A percentile compares a stretch with the other conserved stretches of the same genome.
These are phyloP conservation scores for Columbina picui DNA, from an alignment of 2,113 vertebrate species.

Conservation along the genomic window DNA sequence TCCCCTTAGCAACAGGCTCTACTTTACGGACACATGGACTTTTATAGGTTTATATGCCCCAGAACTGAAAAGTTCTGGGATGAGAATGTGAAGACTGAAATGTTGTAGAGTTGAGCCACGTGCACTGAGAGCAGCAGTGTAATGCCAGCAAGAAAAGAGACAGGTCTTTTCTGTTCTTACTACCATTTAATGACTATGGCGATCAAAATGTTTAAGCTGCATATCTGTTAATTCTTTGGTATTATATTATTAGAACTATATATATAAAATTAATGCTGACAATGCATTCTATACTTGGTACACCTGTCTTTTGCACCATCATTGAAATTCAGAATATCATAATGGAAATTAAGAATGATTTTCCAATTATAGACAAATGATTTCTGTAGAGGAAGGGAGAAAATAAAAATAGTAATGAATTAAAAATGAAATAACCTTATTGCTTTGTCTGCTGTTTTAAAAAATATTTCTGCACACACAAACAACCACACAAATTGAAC, in stretches of 20 bases:
- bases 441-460: neutral
- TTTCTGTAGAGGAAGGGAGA: neutral
- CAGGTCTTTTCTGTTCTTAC: neutral
- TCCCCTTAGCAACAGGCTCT: neutral
- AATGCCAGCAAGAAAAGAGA: neutral
- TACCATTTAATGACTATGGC: neutral
- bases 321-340: neutral
- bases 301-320: no score
- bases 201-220: neutral
- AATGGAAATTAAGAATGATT: neutral
- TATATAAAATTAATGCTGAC: neutral
- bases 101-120: neutral
- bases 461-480: neutral
- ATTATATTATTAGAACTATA: neutral
- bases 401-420: neutral
- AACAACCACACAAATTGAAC: neutral
- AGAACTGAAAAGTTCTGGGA: neutral
- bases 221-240: neutral
- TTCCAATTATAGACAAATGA: neutral
- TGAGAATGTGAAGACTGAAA: neutral
- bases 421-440: neutral
- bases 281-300: neutral
- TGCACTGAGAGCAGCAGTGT: rapidly evolving
- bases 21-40: neutral
- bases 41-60: neutral